Evolutionary conservation across 2,113 vertebrate genomes (phyloP).

Genomic region (Cebidichthys violaceus): DNA sequence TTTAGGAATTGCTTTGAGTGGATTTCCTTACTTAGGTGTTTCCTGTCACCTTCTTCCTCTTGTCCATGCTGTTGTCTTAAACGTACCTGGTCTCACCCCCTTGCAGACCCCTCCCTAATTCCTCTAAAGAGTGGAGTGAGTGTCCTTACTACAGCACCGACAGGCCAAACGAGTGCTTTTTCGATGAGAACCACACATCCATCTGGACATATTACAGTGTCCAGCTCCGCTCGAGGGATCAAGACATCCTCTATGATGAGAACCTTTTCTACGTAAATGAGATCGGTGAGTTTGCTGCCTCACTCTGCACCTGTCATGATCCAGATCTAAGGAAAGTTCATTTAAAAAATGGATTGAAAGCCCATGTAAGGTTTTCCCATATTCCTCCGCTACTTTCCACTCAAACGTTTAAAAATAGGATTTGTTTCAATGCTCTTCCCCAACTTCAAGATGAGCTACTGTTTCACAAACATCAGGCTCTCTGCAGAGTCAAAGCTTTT

Average conservation of each 20-base stretch:
- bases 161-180: slow-evolving; percentile 90
- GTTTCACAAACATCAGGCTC: neutral
- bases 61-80: neutral
- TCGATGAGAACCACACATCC: slow-evolving; percentile 88
- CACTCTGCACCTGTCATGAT: neutral
- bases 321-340: neutral
- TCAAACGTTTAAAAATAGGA: neutral
- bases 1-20: neutral
- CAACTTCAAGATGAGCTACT: neutral
- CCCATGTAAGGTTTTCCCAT: neutral
- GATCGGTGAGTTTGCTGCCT: slow-evolving; percentile 86
- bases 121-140: slow-evolving; percentile 86
- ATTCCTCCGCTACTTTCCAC: neutral
- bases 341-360: neutral
- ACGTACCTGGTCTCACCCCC: neutral
- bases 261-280: slow-evolving; percentile 87
- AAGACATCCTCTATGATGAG: slow-evolving; percentile 84
- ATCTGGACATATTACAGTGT: slow-evolving; percentile 90
- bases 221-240: slow-evolving; percentile 84
- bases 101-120: slow-evolving; percentile 6
- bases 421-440: neutral
- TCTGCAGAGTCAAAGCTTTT: neutral
- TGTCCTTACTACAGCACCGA: slow-evolving; percentile 91
- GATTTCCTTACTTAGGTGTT: neutral
- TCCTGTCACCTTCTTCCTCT: neutral